Conservation (phyloP, 1,140 invertebrate species). For the Caenorhabditis latens region DNA sequence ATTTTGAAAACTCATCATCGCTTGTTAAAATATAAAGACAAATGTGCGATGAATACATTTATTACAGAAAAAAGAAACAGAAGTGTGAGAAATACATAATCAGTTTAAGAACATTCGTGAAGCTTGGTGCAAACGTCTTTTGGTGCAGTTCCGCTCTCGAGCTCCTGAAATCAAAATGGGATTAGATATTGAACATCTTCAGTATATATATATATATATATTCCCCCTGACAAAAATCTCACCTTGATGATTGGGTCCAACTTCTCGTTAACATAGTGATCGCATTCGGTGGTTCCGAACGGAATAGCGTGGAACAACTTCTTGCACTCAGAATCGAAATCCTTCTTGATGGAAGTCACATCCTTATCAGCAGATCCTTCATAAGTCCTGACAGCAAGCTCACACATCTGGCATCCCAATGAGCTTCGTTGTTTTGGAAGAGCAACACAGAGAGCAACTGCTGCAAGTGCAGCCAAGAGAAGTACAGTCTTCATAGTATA, state of each 20-base stretch:
- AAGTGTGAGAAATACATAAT: not conserved
- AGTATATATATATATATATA: not conserved
- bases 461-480: not conserved
- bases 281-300: slow-evolving; percentile 30
- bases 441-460: slow-evolving; percentile 5
- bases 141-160: slow-evolving; percentile 60
- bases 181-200: not conserved
- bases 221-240: not conserved
- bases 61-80: not conserved
- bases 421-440: slow-evolving; percentile 21
- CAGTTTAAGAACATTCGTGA: slow-evolving; percentile 6
- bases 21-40: not conserved
- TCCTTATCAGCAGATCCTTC: slow-evolving; percentile 46
- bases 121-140: slow-evolving; percentile 59
- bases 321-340: slow-evolving; percentile 40
- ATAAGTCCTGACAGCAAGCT: slow-evolving; percentile 29
- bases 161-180: slow-evolving; percentile 38
- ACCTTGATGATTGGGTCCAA: slow-evolving; percentile 56
- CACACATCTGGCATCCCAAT: slow-evolving; percentile 46
- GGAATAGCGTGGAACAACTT: slow-evolving; percentile 36
- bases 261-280: slow-evolving; percentile 39
- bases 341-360: slow-evolving; percentile 38
- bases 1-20: not conserved
- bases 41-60: not conserved
- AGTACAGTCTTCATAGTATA: slow-evolving; percentile 20